Conservation (phyloP, 2,797 vertebrate species). For the Anguilla megastoma region DNA sequence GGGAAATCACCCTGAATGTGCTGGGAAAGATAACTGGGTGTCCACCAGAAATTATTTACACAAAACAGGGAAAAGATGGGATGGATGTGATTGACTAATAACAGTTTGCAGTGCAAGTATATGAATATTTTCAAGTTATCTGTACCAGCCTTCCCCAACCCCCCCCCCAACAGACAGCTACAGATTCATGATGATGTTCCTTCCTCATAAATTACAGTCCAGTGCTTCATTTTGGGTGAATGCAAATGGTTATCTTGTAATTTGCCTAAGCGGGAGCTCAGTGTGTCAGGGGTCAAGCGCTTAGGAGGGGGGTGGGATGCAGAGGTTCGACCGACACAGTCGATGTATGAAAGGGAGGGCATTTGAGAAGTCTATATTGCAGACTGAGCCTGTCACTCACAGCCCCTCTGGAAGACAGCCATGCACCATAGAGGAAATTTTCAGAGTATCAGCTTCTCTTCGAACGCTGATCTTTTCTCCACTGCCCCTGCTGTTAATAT, state of each 20-base stretch:
- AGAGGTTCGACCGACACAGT: conserved; percentile 41
- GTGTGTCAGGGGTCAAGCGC: conserved; percentile 35
- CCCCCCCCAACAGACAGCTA: conserved; percentile 28
- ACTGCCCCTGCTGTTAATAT: background rate
- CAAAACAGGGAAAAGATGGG: conserved; percentile 39
- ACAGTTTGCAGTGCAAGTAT: conserved; percentile 17
- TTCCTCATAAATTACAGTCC: conserved; percentile 55
- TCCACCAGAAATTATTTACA: conserved; percentile 45
- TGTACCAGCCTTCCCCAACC: conserved; percentile 18
- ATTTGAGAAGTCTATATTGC: conserved; percentile 47
- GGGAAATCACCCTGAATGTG: conserved; percentile 54
- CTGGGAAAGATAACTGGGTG: conserved; percentile 45
- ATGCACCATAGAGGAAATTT: conserved; percentile 35
- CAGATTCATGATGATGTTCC: conserved; percentile 55
- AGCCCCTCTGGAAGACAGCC: conserved; percentile 41
- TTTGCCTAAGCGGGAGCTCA: conserved; percentile 46
- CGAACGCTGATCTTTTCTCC: conserved; percentile 34
- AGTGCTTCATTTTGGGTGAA: conserved; percentile 27
- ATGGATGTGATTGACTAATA: conserved; percentile 42
- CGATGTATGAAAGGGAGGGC: conserved; percentile 49
- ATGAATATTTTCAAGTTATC: conserved; percentile 45
- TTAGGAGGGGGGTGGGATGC: background rate
- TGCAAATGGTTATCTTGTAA: conserved; percentile 44
- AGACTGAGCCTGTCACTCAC: conserved; percentile 55
- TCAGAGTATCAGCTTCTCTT: conserved; percentile 34